These are phyloP conservation scores for Platichthys flesus DNA, from an alignment of 2,113 vertebrate species.

Conservation along the genomic window DNA sequence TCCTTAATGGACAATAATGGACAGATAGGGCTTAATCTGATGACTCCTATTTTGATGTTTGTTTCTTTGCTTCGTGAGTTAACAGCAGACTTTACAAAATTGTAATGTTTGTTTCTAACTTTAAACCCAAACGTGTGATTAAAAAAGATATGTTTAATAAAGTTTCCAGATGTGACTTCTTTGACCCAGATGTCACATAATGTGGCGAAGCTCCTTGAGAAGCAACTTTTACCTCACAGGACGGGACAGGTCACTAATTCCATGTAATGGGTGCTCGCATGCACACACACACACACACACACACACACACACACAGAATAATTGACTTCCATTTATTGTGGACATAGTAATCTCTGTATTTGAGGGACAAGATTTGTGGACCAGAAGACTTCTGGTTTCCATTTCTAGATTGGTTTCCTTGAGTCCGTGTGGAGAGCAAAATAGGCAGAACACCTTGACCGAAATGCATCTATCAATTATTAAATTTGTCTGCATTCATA, in stretches of 20 bases:
- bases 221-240: slow-evolving; percentile 23
- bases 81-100: neutral
- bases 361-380: too few relatives aligned
- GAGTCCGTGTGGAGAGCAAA: too few relatives aligned
- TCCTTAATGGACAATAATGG: slow-evolving; percentile 55
- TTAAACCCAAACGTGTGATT: neutral
- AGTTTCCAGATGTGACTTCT: slow-evolving; percentile 16
- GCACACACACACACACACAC: neutral
- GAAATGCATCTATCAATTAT: too few relatives aligned
- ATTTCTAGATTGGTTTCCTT: too few relatives aligned
- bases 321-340: too few relatives aligned
- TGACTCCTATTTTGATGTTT: slow-evolving; percentile 34
- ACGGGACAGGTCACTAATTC: slow-evolving; percentile 51
- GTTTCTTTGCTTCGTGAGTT: neutral
- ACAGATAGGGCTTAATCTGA: slow-evolving; percentile 26
- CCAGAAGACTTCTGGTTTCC: too few relatives aligned
- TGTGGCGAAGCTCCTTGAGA: slow-evolving; percentile 26
- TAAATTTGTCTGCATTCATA: too few relatives aligned
- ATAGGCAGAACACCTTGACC: too few relatives aligned
- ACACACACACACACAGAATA: too few relatives aligned
- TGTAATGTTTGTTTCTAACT: neutral
- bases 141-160: neutral
- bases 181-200: slow-evolving; percentile 31
- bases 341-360: too few relatives aligned
- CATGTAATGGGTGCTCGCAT: slow-evolving; percentile 41